Conservation (phyloP, 2,797 vertebrate genomes). For the Characodon lateralis region DNA sequence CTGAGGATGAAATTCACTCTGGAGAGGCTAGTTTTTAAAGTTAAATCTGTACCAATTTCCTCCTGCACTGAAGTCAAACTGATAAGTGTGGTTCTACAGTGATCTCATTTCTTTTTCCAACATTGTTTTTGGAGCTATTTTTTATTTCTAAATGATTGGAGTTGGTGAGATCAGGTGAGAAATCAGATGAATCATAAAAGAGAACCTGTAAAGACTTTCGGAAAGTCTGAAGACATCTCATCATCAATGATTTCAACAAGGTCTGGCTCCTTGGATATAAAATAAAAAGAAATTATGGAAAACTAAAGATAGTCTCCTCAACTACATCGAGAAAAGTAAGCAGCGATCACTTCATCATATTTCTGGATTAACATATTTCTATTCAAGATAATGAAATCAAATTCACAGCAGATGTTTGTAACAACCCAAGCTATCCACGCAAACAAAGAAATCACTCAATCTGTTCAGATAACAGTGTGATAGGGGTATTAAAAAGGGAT, state of each 20-base stretch:
- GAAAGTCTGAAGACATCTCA: background rate
- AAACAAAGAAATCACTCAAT: too few species aligned
- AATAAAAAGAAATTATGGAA: background rate
- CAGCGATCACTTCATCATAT: background rate
- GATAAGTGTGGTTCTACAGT: background rate
- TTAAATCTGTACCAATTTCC: conserved; percentile 38
- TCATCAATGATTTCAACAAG: too few species aligned
- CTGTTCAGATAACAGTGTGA: too few species aligned
- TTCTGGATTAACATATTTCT: background rate
- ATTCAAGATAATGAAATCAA: background rate
- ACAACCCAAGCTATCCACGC: too few species aligned
- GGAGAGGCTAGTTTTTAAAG: conserved; percentile 38
- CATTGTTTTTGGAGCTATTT: conserved; percentile 7
- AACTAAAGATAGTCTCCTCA: background rate
- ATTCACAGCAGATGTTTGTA: background rate
- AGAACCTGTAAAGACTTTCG: background rate
- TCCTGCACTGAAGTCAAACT: conserved; percentile 9
- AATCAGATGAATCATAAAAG: too few species aligned
- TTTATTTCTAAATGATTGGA: too few species aligned
- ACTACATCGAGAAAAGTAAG: background rate
- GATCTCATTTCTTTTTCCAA: background rate
- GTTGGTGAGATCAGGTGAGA: too few species aligned
- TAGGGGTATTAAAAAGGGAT: too few species aligned
- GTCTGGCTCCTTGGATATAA: background rate
- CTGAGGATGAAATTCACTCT: conserved; percentile 42